Conservation (phyloP, 2,888 invertebrate genomes). For the Pachymerium ferrugineum region DNA sequence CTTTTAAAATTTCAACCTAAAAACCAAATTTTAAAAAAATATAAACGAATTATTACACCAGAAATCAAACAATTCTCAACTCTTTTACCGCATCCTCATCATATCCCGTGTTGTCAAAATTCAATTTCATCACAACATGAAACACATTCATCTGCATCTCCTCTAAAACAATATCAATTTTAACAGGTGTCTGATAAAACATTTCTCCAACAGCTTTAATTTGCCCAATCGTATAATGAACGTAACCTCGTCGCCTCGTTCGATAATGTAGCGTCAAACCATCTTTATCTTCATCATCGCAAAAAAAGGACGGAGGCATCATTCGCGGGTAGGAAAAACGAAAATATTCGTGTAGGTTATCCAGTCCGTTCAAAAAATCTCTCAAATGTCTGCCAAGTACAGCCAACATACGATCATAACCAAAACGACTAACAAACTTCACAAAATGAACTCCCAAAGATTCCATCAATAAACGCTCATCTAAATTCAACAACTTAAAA, state of each 20-base stretch:
- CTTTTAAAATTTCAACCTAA: background rate
- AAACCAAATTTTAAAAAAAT: background rate
- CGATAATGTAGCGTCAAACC: conserved; percentile 90
- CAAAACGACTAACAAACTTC: conserved; percentile 86
- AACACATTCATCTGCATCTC: conserved; percentile 83
- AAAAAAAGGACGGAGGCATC: conserved; percentile 91
- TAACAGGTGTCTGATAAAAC: conserved; percentile 91
- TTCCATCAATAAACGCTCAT: conserved; percentile 84
- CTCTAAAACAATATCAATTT: conserved; percentile 81
- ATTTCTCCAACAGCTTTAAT: conserved; percentile 61
- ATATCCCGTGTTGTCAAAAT: conserved; percentile 89
- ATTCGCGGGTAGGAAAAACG: conserved; percentile 89
- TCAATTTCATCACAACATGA: conserved; percentile 87
- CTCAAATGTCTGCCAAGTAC: conserved; percentile 89
- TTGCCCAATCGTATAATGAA: conserved; percentile 95
- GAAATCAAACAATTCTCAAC: background rate
- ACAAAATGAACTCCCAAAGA: conserved; percentile 92
- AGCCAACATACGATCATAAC: conserved; percentile 84
- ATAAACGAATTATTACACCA: background rate
- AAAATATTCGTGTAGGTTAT: conserved; percentile 94
- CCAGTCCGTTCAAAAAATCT: conserved; percentile 88
- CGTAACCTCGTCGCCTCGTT: conserved; percentile 86
- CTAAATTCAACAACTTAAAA: conserved; percentile 72
- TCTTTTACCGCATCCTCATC: conserved; percentile 27
- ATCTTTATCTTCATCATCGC: conserved; percentile 87